A percentile compares a stretch with the other conserved stretches of the same genome.
These are phyloP conservation scores for Pterobdella sp. DNA, from an alignment of 2,888 invertebrate species.

Conservation along the genomic window DNA sequence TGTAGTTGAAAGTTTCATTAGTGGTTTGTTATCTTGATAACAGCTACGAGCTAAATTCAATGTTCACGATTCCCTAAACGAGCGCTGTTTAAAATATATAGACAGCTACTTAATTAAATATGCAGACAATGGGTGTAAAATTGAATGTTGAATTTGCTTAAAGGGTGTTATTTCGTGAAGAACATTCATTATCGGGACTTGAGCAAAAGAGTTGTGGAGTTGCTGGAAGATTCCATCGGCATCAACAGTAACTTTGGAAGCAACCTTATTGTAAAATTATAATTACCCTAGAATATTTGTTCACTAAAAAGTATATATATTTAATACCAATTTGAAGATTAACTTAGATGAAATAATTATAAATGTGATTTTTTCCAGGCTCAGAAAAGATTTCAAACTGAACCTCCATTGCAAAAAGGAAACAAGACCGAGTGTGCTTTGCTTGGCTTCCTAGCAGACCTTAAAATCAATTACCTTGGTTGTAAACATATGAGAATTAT, in stretches of 20 bases:
- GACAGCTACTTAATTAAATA: no score
- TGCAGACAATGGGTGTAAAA: no score
- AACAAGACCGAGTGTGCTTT: slow-evolving; percentile 99
- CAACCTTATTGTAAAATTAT: slow-evolving; percentile 7
- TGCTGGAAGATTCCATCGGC: slow-evolving; percentile 20
- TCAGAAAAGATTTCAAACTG: slow-evolving; percentile 36
- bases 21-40: not conserved
- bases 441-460: slow-evolving; percentile 71
- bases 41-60: no score
- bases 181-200: not conserved
- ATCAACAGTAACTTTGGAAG: slow-evolving; percentile 13
- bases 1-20: slow-evolving; percentile 17
- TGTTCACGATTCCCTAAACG: no score
- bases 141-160: no score
- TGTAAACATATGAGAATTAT: no score
- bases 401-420: slow-evolving; percentile 73
- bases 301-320: not conserved
- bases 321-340: not conserved
- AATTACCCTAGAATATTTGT: not conserved
- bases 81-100: no score
- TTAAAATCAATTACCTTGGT: slow-evolving; percentile 19
- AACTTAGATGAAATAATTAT: not conserved
- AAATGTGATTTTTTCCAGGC: not conserved
- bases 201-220: slow-evolving; percentile 6
- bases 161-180: not conserved